Evolutionary conservation across 2,797 vertebrate species (phyloP).

Genomic region (Lepidocolaptes lacrymiger): DNA sequence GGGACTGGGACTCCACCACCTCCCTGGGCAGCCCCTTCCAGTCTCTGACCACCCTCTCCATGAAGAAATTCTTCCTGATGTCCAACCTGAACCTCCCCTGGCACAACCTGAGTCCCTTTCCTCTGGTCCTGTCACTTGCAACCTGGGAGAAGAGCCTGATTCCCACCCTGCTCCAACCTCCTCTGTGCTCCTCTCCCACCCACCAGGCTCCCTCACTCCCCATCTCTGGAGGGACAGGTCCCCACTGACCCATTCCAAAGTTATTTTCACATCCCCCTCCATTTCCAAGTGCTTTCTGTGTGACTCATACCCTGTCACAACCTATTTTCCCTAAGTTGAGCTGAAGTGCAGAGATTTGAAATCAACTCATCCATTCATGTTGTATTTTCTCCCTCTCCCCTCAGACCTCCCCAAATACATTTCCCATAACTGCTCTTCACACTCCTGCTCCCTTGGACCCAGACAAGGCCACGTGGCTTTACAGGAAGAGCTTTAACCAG

Average conservation of each 20-base stretch:
- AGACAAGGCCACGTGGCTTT: not conserved
- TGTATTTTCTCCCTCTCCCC: not conserved
- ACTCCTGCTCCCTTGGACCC: accelerated
- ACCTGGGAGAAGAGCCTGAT: not conserved
- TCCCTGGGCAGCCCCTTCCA: not conserved
- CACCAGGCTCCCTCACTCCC: not conserved
- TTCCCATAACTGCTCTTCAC: not conserved
- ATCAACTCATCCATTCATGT: not conserved
- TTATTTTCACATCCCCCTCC: not conserved
- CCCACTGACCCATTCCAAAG: not conserved
- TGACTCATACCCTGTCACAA: not conserved
- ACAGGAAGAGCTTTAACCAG: not conserved
- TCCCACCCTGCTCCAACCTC: not conserved
- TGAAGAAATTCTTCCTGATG: not conserved
- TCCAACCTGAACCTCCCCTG: not conserved
- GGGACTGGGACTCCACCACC: not conserved
- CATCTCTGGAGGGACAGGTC: accelerated
- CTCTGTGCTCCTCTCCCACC: accelerated
- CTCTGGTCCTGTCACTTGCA: not conserved
- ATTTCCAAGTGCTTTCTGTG: not conserved
- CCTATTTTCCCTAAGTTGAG: not conserved
- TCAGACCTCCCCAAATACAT: not conserved
- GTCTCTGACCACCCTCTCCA: not conserved
- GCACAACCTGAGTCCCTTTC: not conserved
- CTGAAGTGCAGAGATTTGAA: not conserved